Base-by-base conservation (phyloP, 1,140 invertebrate species). In the Oncopodura yosiiana region DNA sequence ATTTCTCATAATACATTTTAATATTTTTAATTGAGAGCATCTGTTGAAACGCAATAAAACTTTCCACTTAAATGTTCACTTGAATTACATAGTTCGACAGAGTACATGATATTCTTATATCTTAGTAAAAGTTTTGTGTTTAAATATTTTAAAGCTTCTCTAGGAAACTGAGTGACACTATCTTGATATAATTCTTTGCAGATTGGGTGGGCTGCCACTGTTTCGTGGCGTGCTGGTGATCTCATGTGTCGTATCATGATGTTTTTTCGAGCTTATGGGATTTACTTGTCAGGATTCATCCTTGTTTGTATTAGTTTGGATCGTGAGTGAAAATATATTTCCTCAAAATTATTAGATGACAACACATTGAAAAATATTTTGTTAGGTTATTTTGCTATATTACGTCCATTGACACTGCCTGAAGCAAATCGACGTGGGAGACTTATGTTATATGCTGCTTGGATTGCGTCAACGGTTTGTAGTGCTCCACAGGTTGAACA, bases 241-340 rank as follows among this genome's bases (percentile, higher is more conserved):
- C n/a, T 55, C 1, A 51, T 63, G n/a, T 71, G 88, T 67, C 75
- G 87, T 23, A 75, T 88, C 54, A 85, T 87, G 80, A 79, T 81
- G 58, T 89, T 91, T 70, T 86, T 88, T 62, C 70, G 87, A 46
- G 83, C 80, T 41, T 91, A 90, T 69, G 88, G 88, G 1, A 74
- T 91, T 0, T 91, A 84, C 70, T 74, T 91, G 45, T 91, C 87
- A 43, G 86, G 86, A 64, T 88, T 88, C 67, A 78, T 91, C 45
- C 76, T 92, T 45, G 80, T 90, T 38, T 89, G 87, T 70, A 90
- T 91, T 69, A 87, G 86, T 61, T 71, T 90, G 45, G 86, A 90
- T 71, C 56, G n/a, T n/a, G n/a, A n/a, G n/a, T n/a, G n/a, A n/a
- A n/a, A n/a, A n/a, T n/a, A n/a, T n/a, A n/a, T n/a, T n/a, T n/a